Percentiles rank a stretch among this genome's conserved stretches.
These are phyloP conservation scores for Arctopsyche grandis DNA, from an alignment of 1,140 invertebrate genomes.

Conservation along the genomic window DNA sequence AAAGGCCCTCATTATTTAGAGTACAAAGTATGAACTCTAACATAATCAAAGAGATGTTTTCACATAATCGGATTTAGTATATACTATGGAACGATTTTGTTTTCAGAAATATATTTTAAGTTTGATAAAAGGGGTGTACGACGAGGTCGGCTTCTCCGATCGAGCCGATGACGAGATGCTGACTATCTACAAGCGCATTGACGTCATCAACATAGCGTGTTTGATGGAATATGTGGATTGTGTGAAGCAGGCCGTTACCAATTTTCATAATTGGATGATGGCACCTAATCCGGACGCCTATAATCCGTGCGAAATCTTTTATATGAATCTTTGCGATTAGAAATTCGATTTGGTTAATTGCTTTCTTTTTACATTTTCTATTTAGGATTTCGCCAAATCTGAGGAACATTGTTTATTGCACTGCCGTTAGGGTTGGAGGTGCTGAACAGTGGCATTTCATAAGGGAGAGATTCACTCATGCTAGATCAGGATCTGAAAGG, in stretches of 20 bases:
- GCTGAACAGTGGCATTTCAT: constrained; percentile 87
- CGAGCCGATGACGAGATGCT: constrained; percentile 72
- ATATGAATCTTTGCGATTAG: constrained; percentile 5
- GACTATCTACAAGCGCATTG: constrained; percentile 74
- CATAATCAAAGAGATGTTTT: constrained; percentile 1
- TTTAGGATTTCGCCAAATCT: constrained; percentile 83
- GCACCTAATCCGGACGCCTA: constrained; percentile 74
- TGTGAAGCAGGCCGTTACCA: constrained; percentile 71
- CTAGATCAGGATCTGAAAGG: constrained; percentile 81
- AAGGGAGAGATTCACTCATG: constrained; percentile 77
- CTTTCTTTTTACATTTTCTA: too few species aligned
- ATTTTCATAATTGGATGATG: constrained; percentile 79
- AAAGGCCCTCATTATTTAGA: constrained; percentile 77
- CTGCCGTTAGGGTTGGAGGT: constrained; percentile 81
- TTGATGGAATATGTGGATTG: constrained; percentile 76
- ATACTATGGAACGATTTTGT: neutral
- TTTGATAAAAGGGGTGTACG: constrained; percentile 72
- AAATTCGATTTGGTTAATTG: constrained; percentile 16
- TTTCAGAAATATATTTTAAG: constrained; percentile 74
- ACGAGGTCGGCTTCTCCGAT: constrained; percentile 74
- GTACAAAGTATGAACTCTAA: constrained; percentile 71
- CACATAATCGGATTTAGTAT: too few species aligned
- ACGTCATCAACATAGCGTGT: constrained; percentile 76
- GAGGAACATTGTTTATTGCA: constrained; percentile 84
- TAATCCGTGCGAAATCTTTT: constrained; percentile 73